Evolutionary conservation across 2,797 vertebrate genomes (phyloP), one percentile per base, ranked within the genome.

Genomic region (Epinephelus awoara): DNA sequence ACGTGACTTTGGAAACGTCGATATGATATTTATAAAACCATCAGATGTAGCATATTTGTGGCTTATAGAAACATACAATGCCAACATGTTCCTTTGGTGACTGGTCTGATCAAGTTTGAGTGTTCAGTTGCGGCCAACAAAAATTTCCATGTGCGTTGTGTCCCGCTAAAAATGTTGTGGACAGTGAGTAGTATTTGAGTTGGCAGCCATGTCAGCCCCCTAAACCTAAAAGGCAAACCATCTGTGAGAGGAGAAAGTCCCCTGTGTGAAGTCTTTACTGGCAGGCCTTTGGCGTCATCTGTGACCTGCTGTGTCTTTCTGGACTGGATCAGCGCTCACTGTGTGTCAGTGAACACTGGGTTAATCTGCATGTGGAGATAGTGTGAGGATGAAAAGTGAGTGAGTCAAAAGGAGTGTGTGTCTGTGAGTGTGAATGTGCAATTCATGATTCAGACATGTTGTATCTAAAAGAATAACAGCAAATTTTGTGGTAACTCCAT

Each of bases 271-370:
- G 27, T 2, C 1, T 2, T 83, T 66, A 61, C 38, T n/a, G 54
- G 59, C 38, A 64, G 55, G 17, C 14, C 8, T 14, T 4, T 44
- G 55, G n/a, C 34, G 59, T 91, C 87, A 92, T 83, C 59, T 69
- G 59, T 86, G 88, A 89, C 38, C 62, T 0, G 15, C 15, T 77
- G 55, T 29, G 64, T 79, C 57, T 58, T 58, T 75, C 78, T 87
- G 83, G 76, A 13, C n/a, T 54, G 63, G 40, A 61, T 80, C 52
- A 66, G n/a, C 2, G n/a, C 61, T 80, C 3, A 61, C 19, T n/a
- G 25, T 66, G 67, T 63, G 64, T 78, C 68, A 74, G 51, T 64
- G 67, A 54, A 12, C 0, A 11, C 11, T 76, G 27, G 40, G 50
- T 67, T 21, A 54, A 50, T 75, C 56, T 83, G 18, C 21, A 18